These are phyloP conservation scores for Carcharodon carcharias DNA, from an alignment of 2,797 vertebrate species.

Conservation along the genomic window DNA sequence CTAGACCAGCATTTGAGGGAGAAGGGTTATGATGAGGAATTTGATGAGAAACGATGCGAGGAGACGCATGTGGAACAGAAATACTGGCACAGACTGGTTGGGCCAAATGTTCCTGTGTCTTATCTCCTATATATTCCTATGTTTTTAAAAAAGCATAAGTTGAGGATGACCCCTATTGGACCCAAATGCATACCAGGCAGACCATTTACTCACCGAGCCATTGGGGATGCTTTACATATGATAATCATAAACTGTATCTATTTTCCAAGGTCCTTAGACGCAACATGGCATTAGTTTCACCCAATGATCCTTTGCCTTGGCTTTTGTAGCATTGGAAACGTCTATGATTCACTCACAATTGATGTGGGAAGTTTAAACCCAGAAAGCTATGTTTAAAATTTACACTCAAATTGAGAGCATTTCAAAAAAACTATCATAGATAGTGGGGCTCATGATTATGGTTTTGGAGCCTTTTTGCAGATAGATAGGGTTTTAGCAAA, in stretches of 20 bases:
- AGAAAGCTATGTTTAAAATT: not conserved
- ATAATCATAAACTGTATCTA: not conserved
- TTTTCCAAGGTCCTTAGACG: not conserved
- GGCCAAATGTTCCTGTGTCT: no score
- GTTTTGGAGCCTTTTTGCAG: not conserved
- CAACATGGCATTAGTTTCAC: not conserved
- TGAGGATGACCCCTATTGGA: not conserved
- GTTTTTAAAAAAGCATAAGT: not conserved
- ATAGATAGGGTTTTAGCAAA: not conserved
- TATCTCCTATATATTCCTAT: no score
- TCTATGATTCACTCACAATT: not conserved
- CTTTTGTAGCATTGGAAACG: not conserved
- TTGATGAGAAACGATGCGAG: no score
- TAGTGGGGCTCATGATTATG: not conserved
- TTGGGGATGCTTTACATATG: not conserved
- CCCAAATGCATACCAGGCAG: not conserved
- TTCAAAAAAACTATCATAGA: not conserved
- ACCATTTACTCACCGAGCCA: not conserved
- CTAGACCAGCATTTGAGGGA: not conserved
- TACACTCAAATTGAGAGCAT: not conserved
- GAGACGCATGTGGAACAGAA: no score
- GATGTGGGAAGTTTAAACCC: not conserved
- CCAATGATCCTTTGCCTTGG: not conserved
- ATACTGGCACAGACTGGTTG: no score
- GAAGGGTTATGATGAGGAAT: no score